These are phyloP conservation scores for Rhizoglyphus robini DNA, from an alignment of 1,140 invertebrate genomes.

Conservation along the genomic window DNA sequence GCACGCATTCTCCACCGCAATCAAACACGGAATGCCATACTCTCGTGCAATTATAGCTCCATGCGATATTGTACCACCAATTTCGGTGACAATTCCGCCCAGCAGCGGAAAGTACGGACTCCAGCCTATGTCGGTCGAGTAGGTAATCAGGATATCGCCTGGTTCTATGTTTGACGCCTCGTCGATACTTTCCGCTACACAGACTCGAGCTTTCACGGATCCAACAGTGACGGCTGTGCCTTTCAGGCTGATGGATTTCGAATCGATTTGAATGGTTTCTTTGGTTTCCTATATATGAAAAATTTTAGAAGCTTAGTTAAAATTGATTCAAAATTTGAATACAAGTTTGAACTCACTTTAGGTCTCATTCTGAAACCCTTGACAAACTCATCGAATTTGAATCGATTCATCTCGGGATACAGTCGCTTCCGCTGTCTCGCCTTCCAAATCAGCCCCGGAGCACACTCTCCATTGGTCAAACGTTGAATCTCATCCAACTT, in stretches of 20 bases:
- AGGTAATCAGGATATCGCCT: conserved; percentile 63
- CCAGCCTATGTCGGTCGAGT: conserved; percentile 69
- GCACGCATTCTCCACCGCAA: conserved; percentile 54
- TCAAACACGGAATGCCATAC: conserved; percentile 66
- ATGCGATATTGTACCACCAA: conserved; percentile 70
- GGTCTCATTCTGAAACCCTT: conserved; percentile 34
- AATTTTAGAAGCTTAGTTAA: too few species aligned
- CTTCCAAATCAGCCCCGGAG: conserved; percentile 46
- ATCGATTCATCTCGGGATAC: conserved; percentile 40
- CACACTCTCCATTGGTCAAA: conserved; percentile 40
- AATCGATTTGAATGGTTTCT: background rate
- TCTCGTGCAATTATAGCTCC: conserved; percentile 76
- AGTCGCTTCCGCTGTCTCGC: conserved; percentile 47
- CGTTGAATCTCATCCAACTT: conserved; percentile 47
- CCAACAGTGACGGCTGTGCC: background rate
- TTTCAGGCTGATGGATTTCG: background rate
- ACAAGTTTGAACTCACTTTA: background rate
- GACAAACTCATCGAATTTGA: conserved; percentile 49
- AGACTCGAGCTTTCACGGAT: conserved; percentile 6
- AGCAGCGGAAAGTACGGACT: conserved; percentile 70
- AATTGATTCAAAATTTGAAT: background rate
- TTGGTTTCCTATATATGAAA: background rate
- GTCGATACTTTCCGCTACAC: background rate
- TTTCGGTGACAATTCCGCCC: conserved; percentile 62
- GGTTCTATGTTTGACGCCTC: conserved; percentile 18